Base-by-base conservation (phyloP, 92 coral and sea anemone genomes). In the Pocillopora grandis region DNA sequence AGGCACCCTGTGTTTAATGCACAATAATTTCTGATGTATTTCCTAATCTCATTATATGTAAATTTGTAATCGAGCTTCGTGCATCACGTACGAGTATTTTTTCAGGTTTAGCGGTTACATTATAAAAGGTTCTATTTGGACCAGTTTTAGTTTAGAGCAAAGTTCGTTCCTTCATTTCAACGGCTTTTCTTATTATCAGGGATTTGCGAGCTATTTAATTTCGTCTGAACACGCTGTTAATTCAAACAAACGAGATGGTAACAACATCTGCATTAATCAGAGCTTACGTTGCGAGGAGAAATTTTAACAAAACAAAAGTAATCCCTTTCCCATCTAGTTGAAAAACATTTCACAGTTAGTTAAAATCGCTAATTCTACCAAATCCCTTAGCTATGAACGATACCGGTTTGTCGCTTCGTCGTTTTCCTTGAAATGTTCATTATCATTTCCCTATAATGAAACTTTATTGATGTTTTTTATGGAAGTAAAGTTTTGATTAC, bases 51-150 rank as follows among this genome's bases (percentile, higher is more conserved):
- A 42, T 63, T 35, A 68, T 71, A 81, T 81, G 85, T 49, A 58
- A 81, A 81, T 81, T 81, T 81, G 63, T 14, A 62, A 63, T 31
- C 80, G 27, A 62, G 48, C 33, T 55, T 18, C 52, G 5, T n/a
- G 52, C 52, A 42, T 68, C 64, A 37, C 57, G 55, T 56, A 31
- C 20, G 2, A 27, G 86, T 33, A 52, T 57, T 82, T 75, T 71
- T 52, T 83, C 73, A 23, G 74, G 64, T 20, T 83, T 62, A 37
- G 80, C 21, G 80, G 80, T 76, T 52, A 73, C 56, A 7, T 10
- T 80, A 80, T 83, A 80, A 72, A 16, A 17, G 20, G 49, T 37
- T 23, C 52, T 60, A 42, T 73, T 72, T 62, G 16, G 13, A 63
- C 80, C 78, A 64, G 19, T 75, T 62, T 73, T 20, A 80, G 79